Evolutionary conservation across 2,888 invertebrate genomes (phyloP), one percentile per base, ranked within the genome.

Genomic region (Lithosia quadra): DNA sequence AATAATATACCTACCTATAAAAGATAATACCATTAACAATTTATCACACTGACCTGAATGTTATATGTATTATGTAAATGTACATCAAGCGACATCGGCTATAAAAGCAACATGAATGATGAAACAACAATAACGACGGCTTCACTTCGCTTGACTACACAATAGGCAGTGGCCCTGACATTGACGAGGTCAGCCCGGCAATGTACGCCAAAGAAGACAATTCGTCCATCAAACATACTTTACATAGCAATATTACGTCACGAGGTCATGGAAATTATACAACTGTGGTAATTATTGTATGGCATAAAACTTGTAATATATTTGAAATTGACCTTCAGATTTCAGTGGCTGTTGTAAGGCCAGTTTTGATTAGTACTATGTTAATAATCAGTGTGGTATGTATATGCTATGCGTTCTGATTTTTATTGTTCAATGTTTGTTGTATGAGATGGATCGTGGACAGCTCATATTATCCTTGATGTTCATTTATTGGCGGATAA

Each of bases 261-360:
- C 82, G 83, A 88, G 84, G 87, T 74, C 84, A 74, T 71, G 79
- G 75, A 81, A 79, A 78, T 82, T 74, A 77, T 76, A 76, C 72
- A 79, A 77, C 67, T 68, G 67, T 56, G 43, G 71, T 73, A 79
- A 77, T 77, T 79, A 79, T 79, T 68, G 69, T 77, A 68, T 74
- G 74, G 65, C 74, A 77, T 76, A 77, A 75, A 77, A 65, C 65
- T 61, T 67, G 65, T 73, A 75, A 75, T 63, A 75, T 63, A 61
- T 72, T 72, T 72, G 65, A 76, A 65, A 73, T 75, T 78, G 85
- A 86, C 90, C 89, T 89, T 90, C 73, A 28, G 81, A 43, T 65
- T 62, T 67, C 66, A 84, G 79, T 91, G 91, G 92, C 90, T 88
- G 83, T 61, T 72, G 69, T 81, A 83, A 91, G 91, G 92, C 89